Evolutionary conservation across 2,888 invertebrate species (phyloP), one percentile per base, ranked within the genome.

Genomic region (Criorhina ranunculi): DNA sequence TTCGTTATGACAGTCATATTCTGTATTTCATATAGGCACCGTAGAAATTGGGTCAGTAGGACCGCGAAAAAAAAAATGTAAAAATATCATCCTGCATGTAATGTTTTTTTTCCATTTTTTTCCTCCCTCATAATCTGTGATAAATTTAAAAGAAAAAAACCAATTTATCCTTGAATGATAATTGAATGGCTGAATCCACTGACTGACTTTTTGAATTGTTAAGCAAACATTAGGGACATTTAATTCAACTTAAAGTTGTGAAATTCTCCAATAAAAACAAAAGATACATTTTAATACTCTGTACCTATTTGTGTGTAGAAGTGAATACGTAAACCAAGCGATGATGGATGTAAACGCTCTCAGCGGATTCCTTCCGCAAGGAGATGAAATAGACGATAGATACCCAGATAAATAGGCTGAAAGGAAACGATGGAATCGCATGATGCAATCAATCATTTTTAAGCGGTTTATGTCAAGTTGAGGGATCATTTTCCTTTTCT

Each of bases 391-490:
- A 31, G 57, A 62, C 60, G 53, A 66, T 57, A 33, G 31, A 67
- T 15, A 42, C 40, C 40, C 37, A 67, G 42, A 60, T 75, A 57
- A 75, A 62, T 79, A 75, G 82, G 73, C 73, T 64, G 24, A 42
- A 64, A 51, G 64, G 33, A 69, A 60, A 53, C 57, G 78, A 79
- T 44, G 78, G 59, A 69, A 78, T 62, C 67, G 51, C 78, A 73
- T 73, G 62, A 73, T 78, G 62, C 73, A 83, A 83, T 83, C 83
- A 83, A 83, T 83, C 83, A 83, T 79, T 83, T 78, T 83, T 78
- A 83, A 83, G 69, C 69, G 73, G 73, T 75, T 83, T 64, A 83
- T 79, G 78, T 83, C 78, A 75, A 75, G 78, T 83, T 73, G 49
- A 75, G 51, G 69, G 62, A 78, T 78, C 62, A 70, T 78, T 62